Base-by-base conservation (phyloP, 2,797 vertebrate species). In the Prionace glauca region DNA sequence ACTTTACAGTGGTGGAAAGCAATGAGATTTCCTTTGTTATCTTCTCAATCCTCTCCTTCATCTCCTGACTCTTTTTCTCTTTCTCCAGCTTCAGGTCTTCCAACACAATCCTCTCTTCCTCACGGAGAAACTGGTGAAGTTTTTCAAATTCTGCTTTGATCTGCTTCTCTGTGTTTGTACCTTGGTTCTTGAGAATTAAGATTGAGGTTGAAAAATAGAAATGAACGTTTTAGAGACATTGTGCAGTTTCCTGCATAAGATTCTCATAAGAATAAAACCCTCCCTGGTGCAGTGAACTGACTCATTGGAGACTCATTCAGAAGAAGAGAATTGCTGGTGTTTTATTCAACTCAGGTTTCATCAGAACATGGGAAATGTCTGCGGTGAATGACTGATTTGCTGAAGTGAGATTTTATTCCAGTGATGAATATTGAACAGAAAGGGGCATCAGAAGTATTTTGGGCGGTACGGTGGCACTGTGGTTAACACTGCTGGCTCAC, bases 41-140 rank as follows among this genome's bases (percentile, higher is more conserved):
- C n/a, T 81, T 36, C 77, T 81, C 77, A 36, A 81, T 81, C n/a
- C n/a, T 81, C n/a, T 81, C 77, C 77, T 81, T 81, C 77, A 81
- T 41, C 16, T 41, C 77, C 77, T 36, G 77, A 79, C n/a, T n/a
- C 32, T 81, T 81, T 36, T 36, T 18, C 77, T 81, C 41, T 41
- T 41, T 41, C 41, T 41, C 41, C 41, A 41, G 41, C 41, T 41
- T 41, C 41, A 41, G 41, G 36, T 36, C 77, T 81, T 81, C 16
- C 77, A 81, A 81, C 77, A 41, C 77, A 81, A 81, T 36, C 77
- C n/a, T 81, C n/a, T 81, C 79, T 81, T 81, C 79, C n/a, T 81
- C 36, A 20, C 4, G 36, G 36, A 81, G 36, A 41, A 81, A 81
- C n/a, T 7, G 79, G 36, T 41, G n/a, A 81, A 81, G n/a, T 41